Evolutionary conservation across 2,888 invertebrate species (phyloP).

Genomic region (Anthophora plumipes): DNA sequence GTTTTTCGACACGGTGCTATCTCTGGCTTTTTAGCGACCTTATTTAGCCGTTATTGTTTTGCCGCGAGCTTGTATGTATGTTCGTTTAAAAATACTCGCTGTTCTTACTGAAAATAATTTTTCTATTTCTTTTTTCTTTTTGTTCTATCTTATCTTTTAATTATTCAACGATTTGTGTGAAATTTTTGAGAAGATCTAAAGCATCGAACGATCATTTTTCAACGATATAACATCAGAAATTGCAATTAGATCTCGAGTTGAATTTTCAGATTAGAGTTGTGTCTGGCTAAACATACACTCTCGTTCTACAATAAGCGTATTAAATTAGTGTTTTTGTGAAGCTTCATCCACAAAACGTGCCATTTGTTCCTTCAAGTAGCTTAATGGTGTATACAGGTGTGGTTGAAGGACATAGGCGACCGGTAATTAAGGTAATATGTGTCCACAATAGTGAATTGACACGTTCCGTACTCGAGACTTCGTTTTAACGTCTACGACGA

Average conservation of each 20-base stretch:
- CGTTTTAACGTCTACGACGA: slow-evolving; percentile 8
- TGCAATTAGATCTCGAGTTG: not conserved
- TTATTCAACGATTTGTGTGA: too few relatives aligned
- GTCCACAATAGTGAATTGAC: slow-evolving; percentile 41
- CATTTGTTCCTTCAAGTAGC: slow-evolving; percentile 35
- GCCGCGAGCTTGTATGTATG: not conserved
- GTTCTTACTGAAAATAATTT: too few relatives aligned
- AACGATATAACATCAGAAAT: not conserved
- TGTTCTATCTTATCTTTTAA: too few relatives aligned
- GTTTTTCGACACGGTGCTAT: slow-evolving; percentile 24
- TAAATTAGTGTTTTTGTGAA: slow-evolving; percentile 30
- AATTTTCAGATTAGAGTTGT: not conserved
- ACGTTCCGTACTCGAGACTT: slow-evolving; percentile 10
- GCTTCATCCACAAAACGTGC: slow-evolving; percentile 38
- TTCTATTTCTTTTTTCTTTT: too few relatives aligned
- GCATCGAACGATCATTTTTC: not conserved
- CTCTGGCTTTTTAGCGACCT: slow-evolving; percentile 37
- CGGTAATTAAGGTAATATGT: slow-evolving; percentile 44
- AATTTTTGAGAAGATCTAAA: not conserved
- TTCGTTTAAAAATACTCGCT: not conserved
- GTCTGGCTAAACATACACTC: not conserved
- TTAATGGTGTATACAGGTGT: slow-evolving; percentile 62
- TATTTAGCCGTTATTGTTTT: slow-evolving; percentile 19
- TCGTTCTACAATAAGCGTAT: slow-evolving; percentile 9
- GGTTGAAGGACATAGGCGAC: slow-evolving; percentile 52